Conservation (phyloP, 1,140 invertebrate genomes). For the Caerostris extrusa region DNA sequence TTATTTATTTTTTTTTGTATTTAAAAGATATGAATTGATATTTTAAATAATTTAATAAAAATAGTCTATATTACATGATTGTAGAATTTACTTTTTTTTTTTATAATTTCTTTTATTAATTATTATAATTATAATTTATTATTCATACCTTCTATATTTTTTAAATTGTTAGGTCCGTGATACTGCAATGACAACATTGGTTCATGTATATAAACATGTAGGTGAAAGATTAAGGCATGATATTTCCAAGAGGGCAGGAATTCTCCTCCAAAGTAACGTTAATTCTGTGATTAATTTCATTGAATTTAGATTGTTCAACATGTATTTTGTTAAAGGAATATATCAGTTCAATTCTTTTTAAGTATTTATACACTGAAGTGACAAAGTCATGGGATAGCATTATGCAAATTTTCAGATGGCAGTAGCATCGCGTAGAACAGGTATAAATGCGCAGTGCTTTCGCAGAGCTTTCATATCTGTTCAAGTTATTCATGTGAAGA, state of each 20-base stretch:
- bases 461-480: too few species aligned
- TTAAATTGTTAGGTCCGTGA: constrained; percentile 85
- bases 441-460: too few species aligned
- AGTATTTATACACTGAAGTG: too few species aligned
- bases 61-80: not conserved
- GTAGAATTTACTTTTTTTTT: not conserved
- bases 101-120: not conserved
- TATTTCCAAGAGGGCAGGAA: constrained; percentile 88
- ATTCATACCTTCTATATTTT: not conserved
- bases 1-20: too few species aligned
- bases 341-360: too few species aligned
- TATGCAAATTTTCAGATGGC: too few species aligned
- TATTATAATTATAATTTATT: too few species aligned
- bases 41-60: too few species aligned
- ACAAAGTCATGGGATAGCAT: too few species aligned
- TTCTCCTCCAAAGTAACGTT: constrained; percentile 89
- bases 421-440: too few species aligned
- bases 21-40: not conserved
- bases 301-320: not conserved
- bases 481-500: too few species aligned
- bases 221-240: constrained; percentile 93
- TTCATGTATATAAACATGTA: constrained; percentile 96
- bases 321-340: too few species aligned
- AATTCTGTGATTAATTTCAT: not conserved
- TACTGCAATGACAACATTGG: constrained; percentile 90